Conservation (phyloP, 2,797 vertebrate genomes). For the Girardinus metallicus region DNA sequence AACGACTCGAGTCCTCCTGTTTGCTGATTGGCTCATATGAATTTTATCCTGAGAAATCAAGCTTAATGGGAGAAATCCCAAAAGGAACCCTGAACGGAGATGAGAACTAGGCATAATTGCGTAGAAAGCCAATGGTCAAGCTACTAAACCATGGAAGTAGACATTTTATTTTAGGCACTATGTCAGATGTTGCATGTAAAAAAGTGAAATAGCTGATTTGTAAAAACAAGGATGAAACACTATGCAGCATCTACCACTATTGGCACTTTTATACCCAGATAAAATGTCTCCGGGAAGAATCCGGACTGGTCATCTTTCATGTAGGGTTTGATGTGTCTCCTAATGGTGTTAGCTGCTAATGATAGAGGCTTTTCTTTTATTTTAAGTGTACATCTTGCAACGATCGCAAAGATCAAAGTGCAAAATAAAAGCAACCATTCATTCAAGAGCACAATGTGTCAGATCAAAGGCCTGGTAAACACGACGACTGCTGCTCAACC, state of each 20-base stretch:
- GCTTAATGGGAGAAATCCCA: too few species aligned
- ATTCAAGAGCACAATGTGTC: slow-evolving; percentile 55
- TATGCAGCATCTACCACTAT: not conserved
- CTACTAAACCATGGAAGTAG: too few species aligned
- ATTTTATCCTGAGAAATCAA: too few species aligned
- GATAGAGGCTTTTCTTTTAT: slow-evolving; percentile 33
- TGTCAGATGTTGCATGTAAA: not conserved
- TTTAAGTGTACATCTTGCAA: slow-evolving; percentile 24
- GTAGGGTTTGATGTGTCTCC: slow-evolving; percentile 36
- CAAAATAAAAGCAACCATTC: slow-evolving; percentile 64
- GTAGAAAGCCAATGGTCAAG: too few species aligned
- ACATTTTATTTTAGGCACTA: not conserved
- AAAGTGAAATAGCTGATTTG: slow-evolving; percentile 1
- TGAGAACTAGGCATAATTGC: too few species aligned
- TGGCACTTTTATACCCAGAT: not conserved
- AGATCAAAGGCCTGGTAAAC: slow-evolving; percentile 62
- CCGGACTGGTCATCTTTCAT: not conserved
- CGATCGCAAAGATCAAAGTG: slow-evolving; percentile 63
- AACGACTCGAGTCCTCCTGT: too few species aligned
- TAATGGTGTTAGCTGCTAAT: slow-evolving; percentile 37
- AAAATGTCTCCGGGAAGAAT: slow-evolving; percentile 1
- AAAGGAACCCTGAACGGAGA: too few species aligned
- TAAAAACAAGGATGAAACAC: not conserved
- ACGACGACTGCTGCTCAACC: slow-evolving; percentile 55
- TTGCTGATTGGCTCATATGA: too few species aligned